Evolutionary conservation across 2,113 vertebrate species (phyloP), one percentile per base, ranked within the genome.

Genomic region (Nansenia antarctica): DNA sequence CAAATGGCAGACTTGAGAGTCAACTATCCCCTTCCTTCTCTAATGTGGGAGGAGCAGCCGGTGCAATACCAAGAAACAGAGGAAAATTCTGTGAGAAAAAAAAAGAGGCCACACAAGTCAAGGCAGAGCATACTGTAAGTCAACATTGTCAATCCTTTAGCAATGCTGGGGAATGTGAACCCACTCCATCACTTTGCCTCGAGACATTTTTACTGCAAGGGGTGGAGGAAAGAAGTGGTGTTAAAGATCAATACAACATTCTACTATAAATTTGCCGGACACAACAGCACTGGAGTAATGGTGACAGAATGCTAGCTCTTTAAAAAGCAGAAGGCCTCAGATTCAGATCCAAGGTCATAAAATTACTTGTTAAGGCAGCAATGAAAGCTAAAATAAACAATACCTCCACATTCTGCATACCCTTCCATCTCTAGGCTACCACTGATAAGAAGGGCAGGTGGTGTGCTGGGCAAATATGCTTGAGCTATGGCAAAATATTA

Each of bases 361-460:
- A 82, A 83, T 37, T 42, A 39, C 42, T 52, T 29, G 73, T 74
- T 69, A 65, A 79, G 60, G 72, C 69, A 81, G 77, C 69, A 79
- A 72, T 73, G 57, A 63, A 74, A 15, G 52, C 52, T 54, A 81
- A 76, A 84, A 63, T 73, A 87, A 90, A 86, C 70, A 85, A 49
- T 11, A 37, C 49, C 70, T 59, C 26, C 20, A 20, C 27, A 34
- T 15, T 73, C 53, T 72, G 67, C 64, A 73, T 58, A 73, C 66
- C 58, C 29, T 64, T 65, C 62, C 53, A 69, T 72, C 62, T 11
- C 24, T 27, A n/a, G n/a, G n/a, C 14, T 15, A 15, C 7, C 35
- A 62, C 72, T 67, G 79, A 86, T 86, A 84, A 85, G 63, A 66
- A 39, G 1, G 20, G 26, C 58, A 49, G 14, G 11, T 24, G 34